Base-by-base conservation (phyloP, 2,113 vertebrate genomes). In the Leuciscus idus region DNA sequence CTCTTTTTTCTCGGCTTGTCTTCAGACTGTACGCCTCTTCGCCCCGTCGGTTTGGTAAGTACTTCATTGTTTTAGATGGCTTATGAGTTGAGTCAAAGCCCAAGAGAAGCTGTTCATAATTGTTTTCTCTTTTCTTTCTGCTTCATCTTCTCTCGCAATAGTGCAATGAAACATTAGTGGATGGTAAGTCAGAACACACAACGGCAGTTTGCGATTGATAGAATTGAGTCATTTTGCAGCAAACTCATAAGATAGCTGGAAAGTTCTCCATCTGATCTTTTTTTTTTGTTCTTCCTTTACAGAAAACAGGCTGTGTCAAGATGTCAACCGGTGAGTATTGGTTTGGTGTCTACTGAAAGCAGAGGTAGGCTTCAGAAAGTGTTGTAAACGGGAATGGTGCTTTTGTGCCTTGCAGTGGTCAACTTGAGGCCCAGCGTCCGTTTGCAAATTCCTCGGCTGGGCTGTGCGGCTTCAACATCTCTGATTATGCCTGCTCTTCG, bases 381-480 rank as follows among this genome's bases (percentile, higher is more conserved):
- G 23, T 10, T 52, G 36, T 12, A 28, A 26, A 19, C 6, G 36
- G 39, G 23, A 17, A 85, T 43, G 15, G 4, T 30, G 39, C 8
- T 75, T 75, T 61, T 70, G 9, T 84, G 28, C 66, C 52, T 21
- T 39, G 43, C 81, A 91, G 88, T 1, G 19, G 13, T 39, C 43
- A 19, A 57, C 19, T 76, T 5, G 9, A 50, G 21, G 26, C 73
- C 64, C 70, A 23, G 21, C 7, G 1, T 73, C 10, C 55, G 5
- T 21, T 4, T 19, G 83, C 11, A 23, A 74, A 36, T 84, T 46
- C 66, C 4, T 61, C 85, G 3, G 10, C 11, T 28, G 11, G 12
- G 10, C 61, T 81, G 48, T 93, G 92, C 81, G 72, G 64, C 75
- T 87, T 88, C n/a, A 85, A 39, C 84, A 83, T 93, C 78, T 39